phyloP scores from a whole-genome alignment of 2,797 vertebrate genomes.

The Sebastes ruberrimus region DNA sequence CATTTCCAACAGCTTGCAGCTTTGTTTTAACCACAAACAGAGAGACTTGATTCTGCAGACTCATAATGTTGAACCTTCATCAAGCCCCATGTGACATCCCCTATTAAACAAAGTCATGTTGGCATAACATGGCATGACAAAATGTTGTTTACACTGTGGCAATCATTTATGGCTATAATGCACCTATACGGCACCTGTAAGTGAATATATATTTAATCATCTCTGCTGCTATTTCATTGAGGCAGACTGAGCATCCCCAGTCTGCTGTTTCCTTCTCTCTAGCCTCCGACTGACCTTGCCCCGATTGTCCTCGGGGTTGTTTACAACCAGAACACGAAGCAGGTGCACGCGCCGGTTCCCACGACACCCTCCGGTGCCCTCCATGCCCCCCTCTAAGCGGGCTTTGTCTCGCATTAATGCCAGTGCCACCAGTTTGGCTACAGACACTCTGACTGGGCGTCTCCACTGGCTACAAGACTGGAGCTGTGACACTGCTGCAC shows the following conservation, averaged over 20 bases:
- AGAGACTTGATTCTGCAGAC: constrained; percentile 10
- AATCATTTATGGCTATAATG: neutral
- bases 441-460: neutral
- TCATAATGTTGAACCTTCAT: constrained; percentile 42
- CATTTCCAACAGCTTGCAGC: constrained; percentile 21
- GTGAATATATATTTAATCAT: neutral
- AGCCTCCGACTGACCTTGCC: constrained; percentile 24
- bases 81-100: constrained; percentile 22
- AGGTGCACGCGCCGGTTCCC: constrained; percentile 59
- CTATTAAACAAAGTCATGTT: constrained; percentile 37
- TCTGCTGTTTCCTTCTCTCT: constrained; percentile 26
- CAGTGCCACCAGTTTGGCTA: constrained; percentile 19
- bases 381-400: constrained; percentile 15
- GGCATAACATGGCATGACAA: constrained; percentile 21
- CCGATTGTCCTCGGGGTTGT: constrained; percentile 54
- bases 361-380: constrained; percentile 39
- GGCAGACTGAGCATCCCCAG: constrained; percentile 1
- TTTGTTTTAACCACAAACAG: constrained; percentile 52
- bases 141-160: neutral
- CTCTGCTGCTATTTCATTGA: neutral
- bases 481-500: neutral
- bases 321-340: constrained; percentile 63
- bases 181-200: neutral
- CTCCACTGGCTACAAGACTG: neutral
- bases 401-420: constrained; percentile 35